phyloP scores from a whole-genome alignment of 2,797 vertebrate genomes.

The Natrix natrix region DNA sequence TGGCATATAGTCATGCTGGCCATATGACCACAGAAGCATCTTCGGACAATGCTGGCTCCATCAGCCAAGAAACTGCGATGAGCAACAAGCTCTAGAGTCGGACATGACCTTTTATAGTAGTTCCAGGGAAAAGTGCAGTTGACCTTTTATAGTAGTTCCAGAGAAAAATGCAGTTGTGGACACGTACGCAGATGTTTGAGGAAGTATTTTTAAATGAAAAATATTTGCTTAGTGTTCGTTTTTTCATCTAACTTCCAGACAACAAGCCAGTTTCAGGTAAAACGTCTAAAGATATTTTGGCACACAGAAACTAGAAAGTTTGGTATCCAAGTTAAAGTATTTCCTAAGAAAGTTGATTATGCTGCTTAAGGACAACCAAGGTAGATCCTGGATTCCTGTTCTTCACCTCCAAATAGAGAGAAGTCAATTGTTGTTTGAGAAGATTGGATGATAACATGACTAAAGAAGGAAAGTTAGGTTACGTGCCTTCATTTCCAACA shows the following conservation, averaged over 20 bases:
- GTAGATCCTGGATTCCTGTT: background rate
- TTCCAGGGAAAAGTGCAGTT: no score
- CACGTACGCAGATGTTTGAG: background rate
- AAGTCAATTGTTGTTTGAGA: background rate
- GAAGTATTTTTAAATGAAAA: background rate
- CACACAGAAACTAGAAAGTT: background rate
- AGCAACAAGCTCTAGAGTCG: no score
- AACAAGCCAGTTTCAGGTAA: background rate
- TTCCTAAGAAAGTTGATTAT: background rate
- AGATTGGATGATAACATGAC: background rate
- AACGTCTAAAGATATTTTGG: background rate
- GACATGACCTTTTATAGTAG: no score
- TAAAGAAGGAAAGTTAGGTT: background rate
- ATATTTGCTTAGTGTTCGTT: background rate
- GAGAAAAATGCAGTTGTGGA: background rate
- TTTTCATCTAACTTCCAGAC: background rate
- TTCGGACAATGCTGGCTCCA: no score
- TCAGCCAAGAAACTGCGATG: no score
- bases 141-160: background rate
- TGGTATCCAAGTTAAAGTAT: background rate
- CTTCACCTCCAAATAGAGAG: background rate
- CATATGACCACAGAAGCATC: no score
- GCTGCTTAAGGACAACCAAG: background rate
- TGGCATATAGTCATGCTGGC: no score
- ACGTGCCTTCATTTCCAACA: background rate